Evolutionary conservation across 2,797 vertebrate genomes (phyloP), one percentile per base, ranked within the genome.

Genomic region (Poecile montanus): DNA sequence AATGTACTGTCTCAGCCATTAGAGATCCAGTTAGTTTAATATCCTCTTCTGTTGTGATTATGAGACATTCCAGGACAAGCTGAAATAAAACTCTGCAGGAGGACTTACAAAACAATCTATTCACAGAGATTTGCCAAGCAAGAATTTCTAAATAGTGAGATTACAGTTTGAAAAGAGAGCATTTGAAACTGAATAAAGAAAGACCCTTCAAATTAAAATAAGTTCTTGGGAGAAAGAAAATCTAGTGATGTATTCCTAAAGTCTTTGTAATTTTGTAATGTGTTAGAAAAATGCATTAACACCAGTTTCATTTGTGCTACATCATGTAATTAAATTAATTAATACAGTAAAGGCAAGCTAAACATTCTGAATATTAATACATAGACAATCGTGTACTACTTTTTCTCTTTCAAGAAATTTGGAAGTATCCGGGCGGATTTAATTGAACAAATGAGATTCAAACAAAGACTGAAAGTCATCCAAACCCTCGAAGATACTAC

Each of bases 361-460:
- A 68, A 34, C 62, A 53, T 88, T 88, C 29, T 22, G 22, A 73
- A 25, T 82, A 62, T 23, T 76, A 86, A 73, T 58, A 44, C 36
- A 26, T 7, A 75, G 40, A 6, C 22, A 53, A 22, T 94, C 7
- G 25, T 91, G n/a, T 85, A 3, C 40, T 60, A 0, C 38, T 72
- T 83, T 93, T 48, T 95, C 19, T 89, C 53, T 65, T 91, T 76
- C 32, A 97, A 99, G 99, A 99, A 99, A 98, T 99, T 99, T 84
- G 99, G 99, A 92, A 98, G 98, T 13, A 99, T 99, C 96, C 98
- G 98, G 56, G 98, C 99, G 10, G 99, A 99, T 76, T 98, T 99
- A 94, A 99, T 99, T 72, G 99, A 99, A 92, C 99, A 99, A 96
- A 99, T 99, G 99, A 98, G 99, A 78, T 99, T 99, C 97, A 99